phyloP scores from a whole-genome alignment of 2,113 vertebrate genomes.

The Sorex araneus region DNA sequence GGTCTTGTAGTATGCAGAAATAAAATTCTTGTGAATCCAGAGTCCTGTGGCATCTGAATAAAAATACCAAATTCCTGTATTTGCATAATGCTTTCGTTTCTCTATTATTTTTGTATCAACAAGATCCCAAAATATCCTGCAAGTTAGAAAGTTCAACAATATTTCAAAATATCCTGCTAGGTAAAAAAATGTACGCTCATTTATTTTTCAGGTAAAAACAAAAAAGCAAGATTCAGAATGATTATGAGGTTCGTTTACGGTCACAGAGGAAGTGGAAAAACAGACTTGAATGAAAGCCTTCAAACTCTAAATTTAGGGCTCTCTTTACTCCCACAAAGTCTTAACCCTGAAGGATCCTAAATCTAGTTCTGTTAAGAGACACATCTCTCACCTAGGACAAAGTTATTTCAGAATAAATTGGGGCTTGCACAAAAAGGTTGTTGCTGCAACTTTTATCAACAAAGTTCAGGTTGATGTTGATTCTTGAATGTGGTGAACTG shows the following conservation, averaged over 20 bases:
- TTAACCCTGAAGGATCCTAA: constrained; percentile 69
- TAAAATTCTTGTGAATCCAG: constrained; percentile 47
- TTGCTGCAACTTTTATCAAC: constrained; percentile 44
- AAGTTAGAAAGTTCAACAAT: too few relatives aligned
- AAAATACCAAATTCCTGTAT: constrained; percentile 50
- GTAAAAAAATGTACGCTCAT: constrained; percentile 51
- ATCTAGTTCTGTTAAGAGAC: constrained; percentile 59
- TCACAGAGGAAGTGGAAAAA: constrained; percentile 79
- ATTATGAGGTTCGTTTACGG: constrained; percentile 65
- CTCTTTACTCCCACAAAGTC: constrained; percentile 57
- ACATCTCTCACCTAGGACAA: constrained; percentile 49
- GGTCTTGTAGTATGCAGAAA: constrained; percentile 56
- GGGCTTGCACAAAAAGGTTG: constrained; percentile 60
- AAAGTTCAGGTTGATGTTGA: constrained; percentile 47
- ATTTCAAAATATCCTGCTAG: constrained; percentile 30
- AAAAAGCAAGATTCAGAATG: constrained; percentile 51
- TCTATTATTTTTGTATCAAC: background rate
- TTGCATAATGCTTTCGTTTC: constrained; percentile 58
- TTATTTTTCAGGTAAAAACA: constrained; percentile 28
- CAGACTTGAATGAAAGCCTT: constrained; percentile 61
- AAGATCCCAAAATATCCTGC: background rate
- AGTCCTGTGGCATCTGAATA: constrained; percentile 65
- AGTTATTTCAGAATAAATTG: constrained; percentile 30
- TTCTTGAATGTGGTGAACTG: constrained; percentile 15
- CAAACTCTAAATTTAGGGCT: constrained; percentile 74